phyloP scores from a whole-genome alignment of 2,888 invertebrate genomes.

The Amiota minor region DNA sequence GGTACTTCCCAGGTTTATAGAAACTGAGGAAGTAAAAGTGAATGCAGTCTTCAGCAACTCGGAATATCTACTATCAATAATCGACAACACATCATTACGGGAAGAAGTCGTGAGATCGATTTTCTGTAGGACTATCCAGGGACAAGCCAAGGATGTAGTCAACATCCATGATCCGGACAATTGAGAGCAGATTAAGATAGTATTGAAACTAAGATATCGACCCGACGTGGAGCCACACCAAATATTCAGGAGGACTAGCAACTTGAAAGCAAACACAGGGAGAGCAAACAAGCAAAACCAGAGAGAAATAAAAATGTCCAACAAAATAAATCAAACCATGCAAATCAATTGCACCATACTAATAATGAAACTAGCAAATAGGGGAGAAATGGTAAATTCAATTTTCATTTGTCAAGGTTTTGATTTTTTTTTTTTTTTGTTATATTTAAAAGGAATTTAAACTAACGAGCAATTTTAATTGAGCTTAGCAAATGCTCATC shows the following conservation, averaged over 20 bases:
- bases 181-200: constrained; percentile 20
- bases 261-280: constrained; percentile 30
- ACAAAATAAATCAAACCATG: not conserved
- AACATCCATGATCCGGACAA: constrained; percentile 22
- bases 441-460: too few species aligned
- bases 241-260: constrained; percentile 28
- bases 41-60: too few species aligned
- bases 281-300: constrained; percentile 8
- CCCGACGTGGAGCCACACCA: constrained; percentile 32
- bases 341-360: not conserved
- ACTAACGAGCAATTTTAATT: too few species aligned
- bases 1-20: too few species aligned
- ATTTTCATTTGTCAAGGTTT: constrained; percentile 29
- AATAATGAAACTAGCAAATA: not conserved
- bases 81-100: too few species aligned
- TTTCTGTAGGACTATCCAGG: too few species aligned
- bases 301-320: not conserved
- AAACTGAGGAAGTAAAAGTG: too few species aligned
- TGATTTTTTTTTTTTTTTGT: too few species aligned
- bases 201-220: constrained; percentile 34
- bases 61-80: too few species aligned
- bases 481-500: too few species aligned
- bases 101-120: too few species aligned
- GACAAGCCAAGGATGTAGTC: too few species aligned
- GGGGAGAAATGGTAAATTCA: not conserved